A percentile compares a stretch with the other conserved stretches of the same genome.
Conservation (phyloP, 2,797 vertebrate genomes). For the Sebastes diaconus region DNA sequence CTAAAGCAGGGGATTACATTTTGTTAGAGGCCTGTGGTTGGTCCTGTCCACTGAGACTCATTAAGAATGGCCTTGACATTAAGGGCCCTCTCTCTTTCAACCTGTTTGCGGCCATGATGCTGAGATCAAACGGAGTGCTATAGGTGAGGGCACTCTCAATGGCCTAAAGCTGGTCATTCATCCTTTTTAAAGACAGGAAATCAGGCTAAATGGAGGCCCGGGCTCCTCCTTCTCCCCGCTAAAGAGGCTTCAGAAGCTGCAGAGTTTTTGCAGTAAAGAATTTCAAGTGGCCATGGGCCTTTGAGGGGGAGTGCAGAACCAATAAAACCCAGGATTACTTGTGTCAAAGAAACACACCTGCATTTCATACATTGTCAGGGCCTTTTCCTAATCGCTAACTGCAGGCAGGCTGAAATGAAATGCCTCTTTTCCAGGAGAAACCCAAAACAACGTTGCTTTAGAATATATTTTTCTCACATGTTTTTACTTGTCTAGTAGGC, state of each 20-base stretch:
- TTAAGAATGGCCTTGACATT: constrained; percentile 80
- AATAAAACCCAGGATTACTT: constrained; percentile 77
- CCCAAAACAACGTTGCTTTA: constrained; percentile 52
- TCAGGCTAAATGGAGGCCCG: constrained; percentile 79
- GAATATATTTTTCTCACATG: constrained; percentile 31
- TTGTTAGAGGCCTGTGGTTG: constrained; percentile 65
- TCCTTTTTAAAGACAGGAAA: constrained; percentile 82
- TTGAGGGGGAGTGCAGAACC: constrained; percentile 66
- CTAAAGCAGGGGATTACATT: constrained; percentile 70
- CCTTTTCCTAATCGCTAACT: constrained; percentile 53
- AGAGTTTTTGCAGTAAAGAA: constrained; percentile 77
- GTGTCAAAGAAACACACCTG: constrained; percentile 79
- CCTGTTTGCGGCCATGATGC: constrained; percentile 73
- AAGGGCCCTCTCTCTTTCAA: constrained; percentile 75
- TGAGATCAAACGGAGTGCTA: constrained; percentile 82
- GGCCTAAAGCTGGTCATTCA: constrained; percentile 84
- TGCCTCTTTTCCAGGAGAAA: constrained; percentile 32
- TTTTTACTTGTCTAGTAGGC: constrained; percentile 55
- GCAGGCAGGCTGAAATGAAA: constrained; percentile 30
- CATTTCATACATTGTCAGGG: constrained; percentile 62
- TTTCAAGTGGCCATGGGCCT: constrained; percentile 75
- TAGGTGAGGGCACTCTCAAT: constrained; percentile 79
- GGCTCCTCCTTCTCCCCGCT: constrained; percentile 68
- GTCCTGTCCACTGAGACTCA: constrained; percentile 70
- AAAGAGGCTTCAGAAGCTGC: constrained; percentile 74